Percentiles rank a stretch among this genome's conserved stretches.
Evolutionary conservation across 2,888 invertebrate species (phyloP).

Genomic region (Eristalis arbustorum): DNA sequence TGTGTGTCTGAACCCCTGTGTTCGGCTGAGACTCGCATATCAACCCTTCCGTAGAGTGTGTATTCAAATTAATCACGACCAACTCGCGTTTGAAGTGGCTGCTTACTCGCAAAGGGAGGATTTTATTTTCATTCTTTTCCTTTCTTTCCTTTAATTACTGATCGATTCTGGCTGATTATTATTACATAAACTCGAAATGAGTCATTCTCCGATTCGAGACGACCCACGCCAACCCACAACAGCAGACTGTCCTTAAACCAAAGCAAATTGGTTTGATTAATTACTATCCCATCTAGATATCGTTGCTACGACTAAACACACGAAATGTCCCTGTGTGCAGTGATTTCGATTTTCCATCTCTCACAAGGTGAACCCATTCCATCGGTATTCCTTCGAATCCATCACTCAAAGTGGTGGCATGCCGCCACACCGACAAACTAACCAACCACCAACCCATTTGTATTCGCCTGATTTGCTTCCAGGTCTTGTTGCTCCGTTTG

Average conservation of each 20-base stretch:
- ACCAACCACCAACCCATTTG: slow-evolving; percentile 45
- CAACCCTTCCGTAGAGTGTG: slow-evolving; percentile 25
- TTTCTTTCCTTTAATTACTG: slow-evolving; percentile 42
- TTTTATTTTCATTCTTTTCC: neutral
- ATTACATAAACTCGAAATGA: neutral
- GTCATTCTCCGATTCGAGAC: slow-evolving; percentile 4
- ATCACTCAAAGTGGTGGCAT: slow-evolving; percentile 53
- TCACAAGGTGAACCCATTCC: slow-evolving; percentile 27
- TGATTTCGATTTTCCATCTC: slow-evolving; percentile 35
- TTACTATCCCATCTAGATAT: slow-evolving; percentile 80
- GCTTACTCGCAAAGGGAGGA: neutral
- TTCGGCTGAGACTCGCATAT: slow-evolving; percentile 19
- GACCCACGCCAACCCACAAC: neutral
- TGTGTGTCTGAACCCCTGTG: slow-evolving; percentile 33
- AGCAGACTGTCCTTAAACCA: slow-evolving; percentile 74
- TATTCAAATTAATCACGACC: slow-evolving; percentile 44
- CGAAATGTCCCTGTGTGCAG: slow-evolving; percentile 6
- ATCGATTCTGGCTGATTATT: slow-evolving; percentile 43
- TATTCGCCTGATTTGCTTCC: slow-evolving; percentile 56
- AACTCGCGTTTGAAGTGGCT: slow-evolving; percentile 25
- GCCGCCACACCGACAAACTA: neutral
- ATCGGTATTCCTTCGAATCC: slow-evolving; percentile 20
- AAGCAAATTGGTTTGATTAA: slow-evolving; percentile 81
- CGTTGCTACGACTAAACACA: slow-evolving; percentile 16
- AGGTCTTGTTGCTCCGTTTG: slow-evolving; percentile 54